These are phyloP conservation scores for Urocitellus parryii DNA, from an alignment of 2,113 vertebrate genomes.

Conservation along the genomic window DNA sequence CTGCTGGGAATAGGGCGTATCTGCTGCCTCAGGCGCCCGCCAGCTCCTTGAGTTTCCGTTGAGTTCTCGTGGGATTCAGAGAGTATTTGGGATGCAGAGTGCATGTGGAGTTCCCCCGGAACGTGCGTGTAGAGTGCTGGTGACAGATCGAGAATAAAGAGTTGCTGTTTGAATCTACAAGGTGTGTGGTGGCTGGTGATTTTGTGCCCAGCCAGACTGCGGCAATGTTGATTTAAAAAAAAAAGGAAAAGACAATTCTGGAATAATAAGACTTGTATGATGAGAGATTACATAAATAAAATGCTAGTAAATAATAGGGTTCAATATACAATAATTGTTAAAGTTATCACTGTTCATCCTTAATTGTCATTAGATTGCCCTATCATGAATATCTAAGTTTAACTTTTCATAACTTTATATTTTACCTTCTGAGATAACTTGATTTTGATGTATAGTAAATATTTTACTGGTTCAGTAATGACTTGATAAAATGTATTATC, in stretches of 20 bases:
- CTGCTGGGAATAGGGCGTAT: no score
- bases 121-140: no score
- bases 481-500: slow-evolving; percentile 49
- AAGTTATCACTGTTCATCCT: not conserved
- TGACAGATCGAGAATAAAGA: no score
- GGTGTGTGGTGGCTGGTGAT: no score
- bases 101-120: no score
- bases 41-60: no score
- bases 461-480: slow-evolving; percentile 56
- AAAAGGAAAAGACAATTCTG: not conserved
- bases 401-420: slow-evolving; percentile 29
- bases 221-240: no score
- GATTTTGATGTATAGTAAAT: slow-evolving; percentile 60
- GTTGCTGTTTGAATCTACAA: no score
- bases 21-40: no score
- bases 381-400: slow-evolving; percentile 29
- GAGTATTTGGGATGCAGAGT: no score
- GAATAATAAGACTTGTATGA: not conserved
- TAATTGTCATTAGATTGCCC: not conserved
- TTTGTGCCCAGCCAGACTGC: no score
- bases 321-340: not conserved
- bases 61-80: no score
- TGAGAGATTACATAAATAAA: not conserved
- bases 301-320: not conserved
- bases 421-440: slow-evolving; percentile 28